phyloP scores from a whole-genome alignment of 2,888 invertebrate species.

The Tetheella fluctuosa region DNA sequence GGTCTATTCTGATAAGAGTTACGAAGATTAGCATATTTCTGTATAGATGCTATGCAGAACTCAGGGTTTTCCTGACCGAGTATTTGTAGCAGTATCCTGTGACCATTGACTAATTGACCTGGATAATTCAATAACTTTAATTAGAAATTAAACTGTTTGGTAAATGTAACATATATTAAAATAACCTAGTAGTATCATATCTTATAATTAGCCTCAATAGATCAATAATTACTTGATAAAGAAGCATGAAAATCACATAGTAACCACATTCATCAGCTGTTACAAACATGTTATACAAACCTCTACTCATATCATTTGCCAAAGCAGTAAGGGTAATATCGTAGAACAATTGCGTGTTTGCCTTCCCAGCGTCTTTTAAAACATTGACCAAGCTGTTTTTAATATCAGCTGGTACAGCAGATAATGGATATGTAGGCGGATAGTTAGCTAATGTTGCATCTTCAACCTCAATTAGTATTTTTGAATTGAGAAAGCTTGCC shows the following conservation, averaged over 20 bases:
- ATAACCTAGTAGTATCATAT: too few species aligned
- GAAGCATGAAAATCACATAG: too few species aligned
- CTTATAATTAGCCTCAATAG: too few species aligned
- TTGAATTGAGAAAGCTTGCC: slow-evolving; percentile 85
- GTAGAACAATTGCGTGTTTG: slow-evolving; percentile 87
- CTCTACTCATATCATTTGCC: slow-evolving; percentile 89
- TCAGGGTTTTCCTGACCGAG: slow-evolving; percentile 87
- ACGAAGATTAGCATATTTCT: slow-evolving; percentile 86
- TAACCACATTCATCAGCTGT: too few species aligned
- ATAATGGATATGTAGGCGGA: slow-evolving; percentile 83
- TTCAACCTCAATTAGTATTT: slow-evolving; percentile 85
- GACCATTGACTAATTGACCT: slow-evolving; percentile 86
- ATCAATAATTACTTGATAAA: too few species aligned
- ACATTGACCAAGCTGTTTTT: slow-evolving; percentile 72
- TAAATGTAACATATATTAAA: too few species aligned
- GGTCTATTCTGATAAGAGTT: slow-evolving; percentile 92
- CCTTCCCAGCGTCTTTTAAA: slow-evolving; percentile 85
- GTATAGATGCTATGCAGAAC: slow-evolving; percentile 84
- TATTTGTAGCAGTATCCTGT: slow-evolving; percentile 88
- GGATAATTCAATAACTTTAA: slow-evolving; percentile 10
- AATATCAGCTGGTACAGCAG: slow-evolving; percentile 75
- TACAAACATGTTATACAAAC: slow-evolving; percentile 48
- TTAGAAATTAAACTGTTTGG: too few species aligned
- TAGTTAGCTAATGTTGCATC: slow-evolving; percentile 85
- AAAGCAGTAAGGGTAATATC: slow-evolving; percentile 88